These are phyloP conservation scores for Leptinotarsa rubiginosa DNA, from an alignment of 2,888 invertebrate species.

Conservation along the genomic window DNA sequence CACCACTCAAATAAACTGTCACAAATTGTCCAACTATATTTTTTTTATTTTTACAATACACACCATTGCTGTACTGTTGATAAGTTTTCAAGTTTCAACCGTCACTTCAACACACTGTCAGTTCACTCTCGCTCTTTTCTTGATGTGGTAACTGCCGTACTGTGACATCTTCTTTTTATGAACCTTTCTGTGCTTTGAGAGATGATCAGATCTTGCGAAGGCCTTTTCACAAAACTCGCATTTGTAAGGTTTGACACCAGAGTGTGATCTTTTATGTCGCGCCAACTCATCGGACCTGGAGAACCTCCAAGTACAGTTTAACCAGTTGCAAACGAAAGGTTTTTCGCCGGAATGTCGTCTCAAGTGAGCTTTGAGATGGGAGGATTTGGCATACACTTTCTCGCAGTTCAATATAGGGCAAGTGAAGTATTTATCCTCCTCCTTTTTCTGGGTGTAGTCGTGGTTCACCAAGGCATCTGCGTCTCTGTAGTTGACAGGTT, in stretches of 20 bases:
- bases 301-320: slow-evolving; percentile 90
- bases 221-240: slow-evolving; percentile 89
- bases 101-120: slow-evolving; percentile 1
- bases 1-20: no score
- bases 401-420: slow-evolving; percentile 79
- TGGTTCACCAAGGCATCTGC: slow-evolving; percentile 47
- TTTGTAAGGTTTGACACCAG: slow-evolving; percentile 92
- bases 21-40: no score
- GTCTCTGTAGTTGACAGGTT: slow-evolving; percentile 41
- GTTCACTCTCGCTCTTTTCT: slow-evolving; percentile 28
- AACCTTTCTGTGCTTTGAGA: slow-evolving; percentile 91
- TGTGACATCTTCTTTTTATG: slow-evolving; percentile 74
- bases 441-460: slow-evolving; percentile 60
- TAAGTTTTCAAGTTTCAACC: not conserved
- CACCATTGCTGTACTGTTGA: no score
- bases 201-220: slow-evolving; percentile 93
- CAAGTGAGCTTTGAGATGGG: slow-evolving; percentile 89
- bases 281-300: slow-evolving; percentile 95
- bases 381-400: slow-evolving; percentile 89
- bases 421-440: slow-evolving; percentile 72
- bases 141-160: slow-evolving; percentile 37
- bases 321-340: slow-evolving; percentile 72
- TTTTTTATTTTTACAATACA: no score
- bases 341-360: slow-evolving; percentile 82
- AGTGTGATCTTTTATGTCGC: slow-evolving; percentile 93